Evolutionary conservation across 1,140 invertebrate genomes (phyloP), one percentile per base, ranked within the genome.

Genomic region (Cherax quadricarinatus): DNA sequence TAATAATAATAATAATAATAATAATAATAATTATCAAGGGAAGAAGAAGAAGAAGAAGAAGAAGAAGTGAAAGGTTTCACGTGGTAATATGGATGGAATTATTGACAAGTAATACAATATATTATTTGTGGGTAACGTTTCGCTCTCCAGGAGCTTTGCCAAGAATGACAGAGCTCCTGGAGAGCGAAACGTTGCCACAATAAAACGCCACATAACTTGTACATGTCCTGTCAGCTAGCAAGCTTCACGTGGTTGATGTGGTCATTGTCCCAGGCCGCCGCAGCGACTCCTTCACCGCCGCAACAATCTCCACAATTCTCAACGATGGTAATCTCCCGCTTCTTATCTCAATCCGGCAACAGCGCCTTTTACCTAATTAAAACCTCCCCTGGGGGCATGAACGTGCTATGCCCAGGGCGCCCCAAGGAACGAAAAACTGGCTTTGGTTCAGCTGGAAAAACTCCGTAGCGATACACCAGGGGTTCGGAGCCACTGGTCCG

Each of bases 331-430:
- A 70, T 70, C 62, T 16, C 18, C 62, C 5, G 62, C 53, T 49
- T 84, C 57, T 62, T 84, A 84, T 84, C 82, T 84, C 82, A 84
- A 62, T 84, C 82, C 62, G 53, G 82, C 62, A 84, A 84, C 82
- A 84, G n/a, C 53, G 62, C 57, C 57, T 84, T 84, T 84, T 84
- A 84, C 62, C 82, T 84, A 62, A 84, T 84, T 84, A 84, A 84
- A 84, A 84, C 60, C 57, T 84, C 53, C 53, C 53, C 53, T 24
- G 30, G 53, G 53, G 82, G 51, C 82, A n/a, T 70, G 14, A 70
- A 70, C 62, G 62, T 70, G 62, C 62, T 70, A 70, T n/a, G 62
- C 62, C 18, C 4, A 16, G 16, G 16, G 62, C 62, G 21, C 62
- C 21, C 62, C 5, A 16, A 70, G 62, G 18, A 7, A n/a, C 62